phyloP scores from a whole-genome alignment of 2,113 vertebrate species.

The Phalacrocorax carbo region DNA sequence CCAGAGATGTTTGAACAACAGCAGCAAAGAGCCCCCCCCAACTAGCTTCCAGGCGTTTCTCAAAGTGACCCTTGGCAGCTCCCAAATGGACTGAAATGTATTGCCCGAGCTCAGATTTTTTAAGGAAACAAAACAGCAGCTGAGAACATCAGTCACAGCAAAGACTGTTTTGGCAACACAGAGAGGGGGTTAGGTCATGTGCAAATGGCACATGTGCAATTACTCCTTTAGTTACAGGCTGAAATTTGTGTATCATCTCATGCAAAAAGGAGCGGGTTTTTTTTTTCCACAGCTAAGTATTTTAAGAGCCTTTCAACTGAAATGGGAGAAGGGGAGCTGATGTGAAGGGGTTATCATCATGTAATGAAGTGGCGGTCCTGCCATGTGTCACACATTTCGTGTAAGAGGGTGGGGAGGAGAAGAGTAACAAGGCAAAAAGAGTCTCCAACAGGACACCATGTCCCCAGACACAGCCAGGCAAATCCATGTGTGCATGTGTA shows the following conservation, averaged over 20 bases:
- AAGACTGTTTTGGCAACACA: constrained; percentile 19
- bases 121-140: constrained; percentile 48
- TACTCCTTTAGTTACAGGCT: constrained; percentile 1
- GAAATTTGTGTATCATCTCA: background rate
- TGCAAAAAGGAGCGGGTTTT: background rate
- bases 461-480: background rate
- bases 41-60: background rate
- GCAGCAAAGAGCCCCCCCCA: background rate
- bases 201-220: background rate
- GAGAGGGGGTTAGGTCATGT: background rate
- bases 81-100: background rate
- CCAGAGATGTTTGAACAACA: background rate
- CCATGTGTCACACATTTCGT: background rate
- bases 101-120: background rate
- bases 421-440: background rate
- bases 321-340: background rate
- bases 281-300: background rate
- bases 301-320: background rate
- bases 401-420: background rate
- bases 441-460: background rate
- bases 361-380: background rate
- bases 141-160: constrained; percentile 47
- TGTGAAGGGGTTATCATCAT: background rate
- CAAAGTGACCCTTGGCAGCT: background rate
- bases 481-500: fast-evolving